These are phyloP conservation scores for Acleris emargana DNA, from an alignment of 2,888 invertebrate species.

Conservation along the genomic window DNA sequence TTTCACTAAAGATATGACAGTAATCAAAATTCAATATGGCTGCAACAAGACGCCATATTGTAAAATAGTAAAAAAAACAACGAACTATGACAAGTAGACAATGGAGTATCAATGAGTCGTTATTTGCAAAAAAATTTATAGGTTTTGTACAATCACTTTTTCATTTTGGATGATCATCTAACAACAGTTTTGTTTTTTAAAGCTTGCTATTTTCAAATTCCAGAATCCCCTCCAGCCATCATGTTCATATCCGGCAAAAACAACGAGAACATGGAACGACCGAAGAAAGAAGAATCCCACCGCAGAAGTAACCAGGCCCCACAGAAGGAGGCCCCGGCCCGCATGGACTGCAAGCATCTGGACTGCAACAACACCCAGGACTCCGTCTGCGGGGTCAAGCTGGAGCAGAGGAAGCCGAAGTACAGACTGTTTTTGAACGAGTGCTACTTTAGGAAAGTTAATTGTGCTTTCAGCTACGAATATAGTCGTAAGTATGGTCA, in stretches of 20 bases:
- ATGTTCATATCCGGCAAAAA: conserved; percentile 64
- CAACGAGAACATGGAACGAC: conserved; percentile 48
- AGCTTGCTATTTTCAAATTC: conserved; percentile 29
- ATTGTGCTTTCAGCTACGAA: conserved; percentile 63
- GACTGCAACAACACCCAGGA: conserved; percentile 57
- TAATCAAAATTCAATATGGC: too few relatives aligned
- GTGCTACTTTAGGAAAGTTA: conserved; percentile 71
- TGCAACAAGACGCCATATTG: too few relatives aligned
- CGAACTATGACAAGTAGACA: too few relatives aligned
- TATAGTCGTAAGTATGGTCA: conserved; percentile 57
- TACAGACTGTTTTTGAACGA: conserved; percentile 68
- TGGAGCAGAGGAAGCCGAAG: conserved; percentile 50
- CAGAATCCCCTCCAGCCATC: conserved; percentile 56
- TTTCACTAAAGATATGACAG: too few relatives aligned
- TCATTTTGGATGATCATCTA: too few relatives aligned
- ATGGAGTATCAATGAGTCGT: too few relatives aligned
- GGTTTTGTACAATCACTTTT: too few relatives aligned
- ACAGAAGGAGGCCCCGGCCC: conserved; percentile 12
- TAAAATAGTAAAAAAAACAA: too few relatives aligned
- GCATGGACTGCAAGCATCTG: conserved; percentile 55
- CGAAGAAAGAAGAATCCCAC: conserved; percentile 17
- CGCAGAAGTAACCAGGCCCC: neutral
- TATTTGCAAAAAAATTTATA: too few relatives aligned
- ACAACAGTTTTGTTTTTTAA: too few relatives aligned
- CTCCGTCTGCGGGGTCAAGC: conserved; percentile 61